Percentiles rank a stretch among this genome's conserved stretches.
phyloP scores from a whole-genome alignment of 2,888 invertebrate genomes.

The Lepetodrilus schrolli region DNA sequence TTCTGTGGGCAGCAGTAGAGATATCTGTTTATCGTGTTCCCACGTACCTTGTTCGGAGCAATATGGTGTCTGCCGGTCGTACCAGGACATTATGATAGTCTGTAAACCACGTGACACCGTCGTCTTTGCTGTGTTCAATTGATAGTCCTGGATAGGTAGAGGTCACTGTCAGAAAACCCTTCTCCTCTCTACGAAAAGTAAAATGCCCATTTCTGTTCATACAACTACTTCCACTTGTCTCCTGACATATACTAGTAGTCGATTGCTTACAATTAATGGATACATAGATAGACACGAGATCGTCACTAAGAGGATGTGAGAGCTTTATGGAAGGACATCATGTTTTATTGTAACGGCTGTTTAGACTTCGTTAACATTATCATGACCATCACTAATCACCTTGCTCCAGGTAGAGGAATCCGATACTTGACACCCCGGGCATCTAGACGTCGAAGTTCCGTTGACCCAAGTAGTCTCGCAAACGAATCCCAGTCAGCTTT shows the following conservation, averaged over 20 bases:
- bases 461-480: constrained; percentile 51
- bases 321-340: too few species aligned
- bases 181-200: constrained; percentile 32
- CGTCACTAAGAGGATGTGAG: too few species aligned
- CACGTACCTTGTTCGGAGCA: not conserved
- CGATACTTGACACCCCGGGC: constrained; percentile 50
- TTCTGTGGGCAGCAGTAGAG: too few species aligned
- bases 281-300: too few species aligned
- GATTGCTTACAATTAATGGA: too few species aligned
- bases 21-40: too few species aligned
- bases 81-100: not conserved
- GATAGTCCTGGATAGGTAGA: constrained; percentile 39
- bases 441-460: constrained; percentile 55
- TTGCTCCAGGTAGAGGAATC: constrained; percentile 53
- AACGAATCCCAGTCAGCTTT: constrained; percentile 57
- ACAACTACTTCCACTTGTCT: too few species aligned
- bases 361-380: too few species aligned
- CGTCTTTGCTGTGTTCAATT: constrained; percentile 41
- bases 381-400: constrained; percentile 23
- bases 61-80: not conserved
- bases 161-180: constrained; percentile 38
- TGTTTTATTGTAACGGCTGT: too few species aligned
- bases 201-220: too few species aligned
- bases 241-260: too few species aligned
- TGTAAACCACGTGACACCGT: constrained; percentile 34